These are phyloP conservation scores for Sicus ferrugineus DNA, from an alignment of 2,888 invertebrate species.

Conservation along the genomic window DNA sequence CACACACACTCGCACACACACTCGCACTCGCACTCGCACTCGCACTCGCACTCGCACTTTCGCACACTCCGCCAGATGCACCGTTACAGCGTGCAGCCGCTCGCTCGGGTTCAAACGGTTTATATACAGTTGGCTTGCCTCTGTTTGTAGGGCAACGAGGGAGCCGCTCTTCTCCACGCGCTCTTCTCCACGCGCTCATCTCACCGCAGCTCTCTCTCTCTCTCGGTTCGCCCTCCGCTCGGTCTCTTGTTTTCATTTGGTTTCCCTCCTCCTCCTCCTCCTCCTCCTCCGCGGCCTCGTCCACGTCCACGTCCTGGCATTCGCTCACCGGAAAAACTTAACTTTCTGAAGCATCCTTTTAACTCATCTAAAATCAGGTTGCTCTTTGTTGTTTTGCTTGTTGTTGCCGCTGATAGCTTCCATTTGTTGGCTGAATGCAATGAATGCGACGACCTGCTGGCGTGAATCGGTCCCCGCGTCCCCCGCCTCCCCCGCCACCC, in stretches of 20 bases:
- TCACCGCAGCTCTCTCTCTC: neutral
- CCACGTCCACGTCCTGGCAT: too few relatives aligned
- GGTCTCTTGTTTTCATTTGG: too few relatives aligned
- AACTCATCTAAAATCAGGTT: conserved; percentile 9
- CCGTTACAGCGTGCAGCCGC: too few relatives aligned
- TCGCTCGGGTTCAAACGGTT: conserved; percentile 23
- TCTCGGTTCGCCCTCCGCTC: too few relatives aligned
- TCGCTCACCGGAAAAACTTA: neutral
- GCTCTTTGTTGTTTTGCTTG: conserved; percentile 17
- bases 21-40: neutral
- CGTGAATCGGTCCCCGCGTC: too few relatives aligned
- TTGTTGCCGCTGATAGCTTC: conserved; percentile 15
- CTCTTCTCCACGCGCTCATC: neutral
- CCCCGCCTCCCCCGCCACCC: too few relatives aligned
- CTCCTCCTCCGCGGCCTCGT: too few relatives aligned
- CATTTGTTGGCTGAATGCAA: too few relatives aligned
- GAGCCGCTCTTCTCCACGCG: neutral
- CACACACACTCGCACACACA: conserved; percentile 5
- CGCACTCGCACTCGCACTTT: neutral
- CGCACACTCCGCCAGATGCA: too few relatives aligned
- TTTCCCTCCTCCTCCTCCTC: too few relatives aligned
- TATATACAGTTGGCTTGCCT: conserved; percentile 15
- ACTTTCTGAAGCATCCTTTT: conserved; percentile 24
- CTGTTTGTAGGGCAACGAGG: neutral
- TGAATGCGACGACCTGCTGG: too few relatives aligned